phyloP scores from a whole-genome alignment of 2,888 invertebrate genomes.

The Phengaris arion region DNA sequence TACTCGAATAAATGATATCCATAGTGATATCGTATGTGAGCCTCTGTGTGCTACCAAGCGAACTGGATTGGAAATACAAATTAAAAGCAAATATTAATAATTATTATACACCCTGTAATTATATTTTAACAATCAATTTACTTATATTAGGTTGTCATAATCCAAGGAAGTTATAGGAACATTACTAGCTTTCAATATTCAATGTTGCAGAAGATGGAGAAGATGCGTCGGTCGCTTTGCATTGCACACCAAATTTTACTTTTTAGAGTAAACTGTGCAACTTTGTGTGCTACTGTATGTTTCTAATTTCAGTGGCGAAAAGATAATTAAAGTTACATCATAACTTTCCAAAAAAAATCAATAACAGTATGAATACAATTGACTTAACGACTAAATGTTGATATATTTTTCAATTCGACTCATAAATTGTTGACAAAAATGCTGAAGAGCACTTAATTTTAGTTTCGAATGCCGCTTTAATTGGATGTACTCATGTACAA shows the following conservation, averaged over 20 bases:
- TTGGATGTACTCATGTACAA: conserved; percentile 25
- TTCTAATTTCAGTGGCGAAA: too few relatives aligned
- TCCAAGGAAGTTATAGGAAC: too few relatives aligned
- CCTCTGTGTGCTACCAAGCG: background rate
- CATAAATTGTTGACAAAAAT: conserved; percentile 1
- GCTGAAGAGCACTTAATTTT: conserved; percentile 18
- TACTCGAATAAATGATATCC: background rate
- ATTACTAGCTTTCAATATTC: too few relatives aligned
- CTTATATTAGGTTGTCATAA: too few relatives aligned
- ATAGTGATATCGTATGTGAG: background rate
- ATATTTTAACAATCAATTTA: background rate
- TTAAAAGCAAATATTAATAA: background rate
- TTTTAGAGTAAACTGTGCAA: too few relatives aligned
- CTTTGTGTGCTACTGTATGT: too few relatives aligned
- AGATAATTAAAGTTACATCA: background rate
- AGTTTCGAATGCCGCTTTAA: conserved; percentile 27
- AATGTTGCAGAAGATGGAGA: too few relatives aligned
- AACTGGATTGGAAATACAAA: background rate
- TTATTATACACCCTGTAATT: background rate
- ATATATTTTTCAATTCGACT: conserved; percentile 8
- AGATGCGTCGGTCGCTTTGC: too few relatives aligned
- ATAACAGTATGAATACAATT: background rate
- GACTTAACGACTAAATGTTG: background rate
- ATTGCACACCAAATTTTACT: too few relatives aligned
- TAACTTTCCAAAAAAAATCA: background rate